Conservation (phyloP, 2,113 vertebrate genomes). For the Turdus rufiventris region DNA sequence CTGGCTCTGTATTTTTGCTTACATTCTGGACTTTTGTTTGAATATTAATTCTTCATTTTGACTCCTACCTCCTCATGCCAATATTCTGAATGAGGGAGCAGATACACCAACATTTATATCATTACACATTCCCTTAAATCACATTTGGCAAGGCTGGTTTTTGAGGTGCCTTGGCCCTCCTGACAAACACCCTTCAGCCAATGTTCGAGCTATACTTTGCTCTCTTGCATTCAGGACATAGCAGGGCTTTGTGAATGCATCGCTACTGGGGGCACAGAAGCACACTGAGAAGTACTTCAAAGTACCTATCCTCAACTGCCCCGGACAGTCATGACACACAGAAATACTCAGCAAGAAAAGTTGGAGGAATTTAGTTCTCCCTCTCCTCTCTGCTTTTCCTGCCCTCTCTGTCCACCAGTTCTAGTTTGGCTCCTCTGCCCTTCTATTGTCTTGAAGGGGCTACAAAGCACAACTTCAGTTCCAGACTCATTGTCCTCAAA, state of each 20-base stretch:
- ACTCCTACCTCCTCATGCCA: background rate
- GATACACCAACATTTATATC: background rate
- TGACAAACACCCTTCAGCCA: background rate
- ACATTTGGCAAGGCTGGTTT: background rate
- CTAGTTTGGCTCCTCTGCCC: background rate
- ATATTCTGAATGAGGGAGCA: background rate
- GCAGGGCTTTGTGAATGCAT: background rate
- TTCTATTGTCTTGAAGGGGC: background rate
- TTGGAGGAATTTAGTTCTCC: background rate
- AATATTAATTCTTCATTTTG: background rate
- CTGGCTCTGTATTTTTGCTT: background rate
- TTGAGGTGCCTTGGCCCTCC: background rate
- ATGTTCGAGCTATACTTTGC: background rate
- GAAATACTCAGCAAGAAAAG: background rate
- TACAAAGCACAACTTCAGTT: background rate
- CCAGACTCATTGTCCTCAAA: background rate
- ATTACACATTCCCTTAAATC: background rate
- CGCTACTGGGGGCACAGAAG: background rate
- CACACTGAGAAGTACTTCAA: background rate
- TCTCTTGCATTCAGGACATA: background rate
- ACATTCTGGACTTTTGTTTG: background rate
- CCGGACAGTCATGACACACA: background rate
- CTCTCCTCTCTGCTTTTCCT: background rate
- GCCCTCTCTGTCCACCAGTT: background rate
- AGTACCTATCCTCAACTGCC: background rate